Evolutionary conservation across 2,113 vertebrate species (phyloP).

Genomic region (Corythornis cristatus): DNA sequence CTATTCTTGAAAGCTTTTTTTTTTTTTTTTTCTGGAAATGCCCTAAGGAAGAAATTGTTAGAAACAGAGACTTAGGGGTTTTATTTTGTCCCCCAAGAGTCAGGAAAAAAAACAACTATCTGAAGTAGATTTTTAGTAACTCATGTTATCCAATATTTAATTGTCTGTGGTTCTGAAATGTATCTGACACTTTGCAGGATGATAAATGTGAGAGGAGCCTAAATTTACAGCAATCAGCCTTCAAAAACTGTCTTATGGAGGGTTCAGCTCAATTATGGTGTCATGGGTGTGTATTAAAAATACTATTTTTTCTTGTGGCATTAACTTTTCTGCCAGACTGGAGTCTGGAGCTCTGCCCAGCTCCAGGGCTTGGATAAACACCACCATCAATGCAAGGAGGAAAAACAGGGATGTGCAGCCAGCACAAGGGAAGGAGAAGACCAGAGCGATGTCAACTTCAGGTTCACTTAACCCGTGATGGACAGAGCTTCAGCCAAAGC

Average conservation of each 20-base stretch:
- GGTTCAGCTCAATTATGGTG: neutral
- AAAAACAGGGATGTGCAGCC: neutral
- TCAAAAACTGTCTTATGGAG: neutral
- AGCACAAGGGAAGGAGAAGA: neutral
- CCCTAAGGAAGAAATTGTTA: neutral
- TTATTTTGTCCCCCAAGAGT: neutral
- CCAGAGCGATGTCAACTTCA: accelerated
- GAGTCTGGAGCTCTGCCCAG: neutral
- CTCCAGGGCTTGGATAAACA: neutral
- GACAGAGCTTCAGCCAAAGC: neutral
- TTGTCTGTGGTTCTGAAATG: neutral
- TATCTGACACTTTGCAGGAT: neutral
- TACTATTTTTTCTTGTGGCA: neutral
- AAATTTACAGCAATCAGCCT: neutral
- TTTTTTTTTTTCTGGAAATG: neutral
- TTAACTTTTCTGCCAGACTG: neutral
- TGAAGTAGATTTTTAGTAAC: neutral
- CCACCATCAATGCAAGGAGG: neutral
- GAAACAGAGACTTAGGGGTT: neutral
- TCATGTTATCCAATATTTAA: neutral
- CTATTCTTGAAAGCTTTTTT: neutral
- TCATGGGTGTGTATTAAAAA: neutral
- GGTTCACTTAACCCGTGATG: neutral
- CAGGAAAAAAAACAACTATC: neutral
- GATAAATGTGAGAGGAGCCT: neutral